These are phyloP conservation scores for Lerista edwardsae DNA, from an alignment of 2,797 vertebrate species.

Conservation along the genomic window DNA sequence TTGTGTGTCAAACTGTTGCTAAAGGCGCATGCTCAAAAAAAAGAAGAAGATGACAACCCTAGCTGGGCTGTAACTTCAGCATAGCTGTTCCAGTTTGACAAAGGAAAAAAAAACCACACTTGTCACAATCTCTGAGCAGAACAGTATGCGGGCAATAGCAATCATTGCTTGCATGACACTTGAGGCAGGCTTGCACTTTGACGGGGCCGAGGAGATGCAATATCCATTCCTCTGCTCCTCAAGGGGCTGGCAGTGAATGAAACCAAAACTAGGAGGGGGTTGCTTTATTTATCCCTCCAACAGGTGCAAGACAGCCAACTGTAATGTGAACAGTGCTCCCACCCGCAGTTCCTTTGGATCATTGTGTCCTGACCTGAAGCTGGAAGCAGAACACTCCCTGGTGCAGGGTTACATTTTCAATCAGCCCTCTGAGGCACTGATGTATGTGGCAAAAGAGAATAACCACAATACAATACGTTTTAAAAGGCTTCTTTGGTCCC, in stretches of 20 bases:
- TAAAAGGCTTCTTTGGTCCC: no score
- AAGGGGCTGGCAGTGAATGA: slow-evolving; percentile 57
- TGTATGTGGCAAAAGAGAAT: slow-evolving; percentile 29
- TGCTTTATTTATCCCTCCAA: slow-evolving; percentile 73
- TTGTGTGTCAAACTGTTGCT: background rate
- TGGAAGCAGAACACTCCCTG: slow-evolving; percentile 34
- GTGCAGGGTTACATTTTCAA: slow-evolving; percentile 57
- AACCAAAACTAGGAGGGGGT: slow-evolving; percentile 63
- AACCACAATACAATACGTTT: no score
- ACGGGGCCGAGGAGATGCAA: slow-evolving; percentile 64
- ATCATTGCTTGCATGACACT: slow-evolving; percentile 33
- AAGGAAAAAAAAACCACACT: background rate
- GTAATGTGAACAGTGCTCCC: slow-evolving; percentile 63
- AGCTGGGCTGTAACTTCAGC: background rate
- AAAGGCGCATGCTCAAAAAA: background rate
- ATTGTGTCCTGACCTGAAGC: slow-evolving; percentile 64
- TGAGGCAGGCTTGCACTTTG: slow-evolving; percentile 51
- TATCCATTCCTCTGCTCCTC: slow-evolving; percentile 54
- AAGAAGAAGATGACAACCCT: background rate
- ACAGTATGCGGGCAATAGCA: background rate
- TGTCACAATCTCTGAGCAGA: background rate
- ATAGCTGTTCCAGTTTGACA: background rate
- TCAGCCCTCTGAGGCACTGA: slow-evolving; percentile 43
- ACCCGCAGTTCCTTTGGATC: slow-evolving; percentile 56
- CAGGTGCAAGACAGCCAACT: slow-evolving; percentile 71